These are phyloP conservation scores for Acipenser ruthenus DNA, from an alignment of 2,797 vertebrate species.

Conservation along the genomic window DNA sequence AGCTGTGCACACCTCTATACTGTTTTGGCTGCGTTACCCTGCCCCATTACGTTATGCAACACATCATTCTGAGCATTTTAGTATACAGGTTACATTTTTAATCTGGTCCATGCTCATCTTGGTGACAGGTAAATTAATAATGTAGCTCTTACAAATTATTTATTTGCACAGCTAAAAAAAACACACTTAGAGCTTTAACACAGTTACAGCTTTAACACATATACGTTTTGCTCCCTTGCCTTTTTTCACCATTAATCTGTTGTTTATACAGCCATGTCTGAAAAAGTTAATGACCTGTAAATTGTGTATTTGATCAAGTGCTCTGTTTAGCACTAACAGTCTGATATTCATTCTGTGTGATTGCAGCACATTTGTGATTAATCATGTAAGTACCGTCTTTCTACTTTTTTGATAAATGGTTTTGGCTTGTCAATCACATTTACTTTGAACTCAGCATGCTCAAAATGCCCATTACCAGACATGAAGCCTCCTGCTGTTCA, in stretches of 20 bases:
- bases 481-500: not conserved
- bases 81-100: no score
- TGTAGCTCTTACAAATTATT: no score
- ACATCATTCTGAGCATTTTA: no score
- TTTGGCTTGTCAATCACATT: not conserved
- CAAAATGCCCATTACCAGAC: not conserved
- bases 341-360: not conserved
- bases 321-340: not conserved
- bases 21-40: no score
- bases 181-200: no score
- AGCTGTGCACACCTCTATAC: no score
- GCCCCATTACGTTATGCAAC: no score
- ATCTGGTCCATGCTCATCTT: no score
- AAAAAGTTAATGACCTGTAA: not conserved
- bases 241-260: conserved; percentile 1
- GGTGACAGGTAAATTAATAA: no score
- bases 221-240: no score
- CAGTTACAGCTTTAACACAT: no score
- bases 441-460: not conserved
- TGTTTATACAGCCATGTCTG: not conserved
- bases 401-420: conserved; percentile 1
- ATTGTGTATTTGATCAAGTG: not conserved
- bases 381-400: not conserved
- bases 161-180: no score
- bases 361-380: not conserved